Evolutionary conservation across 2,888 invertebrate species (phyloP).

Genomic region (Cheilosia vernalis): DNA sequence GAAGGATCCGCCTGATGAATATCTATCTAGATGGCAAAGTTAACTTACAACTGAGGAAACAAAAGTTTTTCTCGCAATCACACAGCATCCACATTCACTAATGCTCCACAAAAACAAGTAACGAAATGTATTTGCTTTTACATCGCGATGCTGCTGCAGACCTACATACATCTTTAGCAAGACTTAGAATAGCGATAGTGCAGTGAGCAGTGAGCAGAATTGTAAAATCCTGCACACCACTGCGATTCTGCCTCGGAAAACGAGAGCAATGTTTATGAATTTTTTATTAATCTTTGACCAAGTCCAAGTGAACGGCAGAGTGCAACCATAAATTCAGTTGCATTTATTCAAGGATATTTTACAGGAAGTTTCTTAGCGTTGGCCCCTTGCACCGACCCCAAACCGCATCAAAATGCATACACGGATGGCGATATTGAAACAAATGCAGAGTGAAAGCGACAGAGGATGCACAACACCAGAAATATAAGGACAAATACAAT

Average conservation of each 20-base stretch:
- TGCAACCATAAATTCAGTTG: conserved; percentile 63
- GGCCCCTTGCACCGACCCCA: background rate
- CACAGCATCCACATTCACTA: background rate
- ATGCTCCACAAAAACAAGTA: background rate
- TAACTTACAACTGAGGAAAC: conserved; percentile 25
- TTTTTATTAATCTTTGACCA: conserved; percentile 73
- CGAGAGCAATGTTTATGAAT: conserved; percentile 66
- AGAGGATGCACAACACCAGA: conserved; percentile 13
- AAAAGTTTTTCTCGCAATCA: conserved; percentile 1
- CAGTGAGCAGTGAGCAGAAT: conserved; percentile 14
- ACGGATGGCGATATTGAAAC: background rate
- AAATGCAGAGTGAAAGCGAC: background rate
- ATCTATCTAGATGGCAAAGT: background rate
- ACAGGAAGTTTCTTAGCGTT: conserved; percentile 9
- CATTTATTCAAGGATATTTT: conserved; percentile 66
- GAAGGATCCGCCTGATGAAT: conserved; percentile 6
- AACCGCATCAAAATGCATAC: conserved; percentile 22
- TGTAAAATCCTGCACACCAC: conserved; percentile 24
- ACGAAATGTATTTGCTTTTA: conserved; percentile 1
- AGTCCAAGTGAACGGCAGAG: conserved; percentile 9
- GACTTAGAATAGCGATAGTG: conserved; percentile 9
- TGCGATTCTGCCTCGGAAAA: background rate
- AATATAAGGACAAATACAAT: conserved; percentile 54
- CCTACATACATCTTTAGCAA: background rate
- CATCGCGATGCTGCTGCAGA: background rate